A percentile compares a stretch with the other conserved stretches of the same genome.
Conservation (phyloP, 1,140 invertebrate species). For the Pissodes strobi region DNA sequence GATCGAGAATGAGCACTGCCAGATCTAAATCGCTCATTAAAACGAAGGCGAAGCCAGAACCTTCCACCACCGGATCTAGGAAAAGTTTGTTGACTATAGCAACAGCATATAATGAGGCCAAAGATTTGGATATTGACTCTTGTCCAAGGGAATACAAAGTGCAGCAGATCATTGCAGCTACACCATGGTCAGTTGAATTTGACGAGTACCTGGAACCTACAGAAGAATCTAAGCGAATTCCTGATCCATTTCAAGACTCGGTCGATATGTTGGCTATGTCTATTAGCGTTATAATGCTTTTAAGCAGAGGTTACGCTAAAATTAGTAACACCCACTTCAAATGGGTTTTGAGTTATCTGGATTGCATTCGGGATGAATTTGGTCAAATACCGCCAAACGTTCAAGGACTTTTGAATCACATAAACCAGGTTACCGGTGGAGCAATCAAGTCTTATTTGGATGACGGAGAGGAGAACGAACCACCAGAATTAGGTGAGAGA, state of each 20-base stretch:
- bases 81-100: constrained; percentile 14
- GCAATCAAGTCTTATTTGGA: constrained; percentile 22
- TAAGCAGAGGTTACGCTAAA: constrained; percentile 28
- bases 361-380: constrained; percentile 40
- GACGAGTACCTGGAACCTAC: constrained; percentile 17
- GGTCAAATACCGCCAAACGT: constrained; percentile 39
- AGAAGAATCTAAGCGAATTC: constrained; percentile 9
- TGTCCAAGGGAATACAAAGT: constrained; percentile 23
- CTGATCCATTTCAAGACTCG: constrained; percentile 34
- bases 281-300: constrained; percentile 42
- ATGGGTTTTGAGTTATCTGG: constrained; percentile 39
- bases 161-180: constrained; percentile 22
- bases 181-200: constrained; percentile 28
- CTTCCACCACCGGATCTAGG: not conserved
- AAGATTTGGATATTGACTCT: constrained; percentile 3
- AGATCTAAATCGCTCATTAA: not conserved
- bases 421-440: constrained; percentile 33
- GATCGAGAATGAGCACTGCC: not conserved
- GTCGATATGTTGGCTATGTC: constrained; percentile 40
- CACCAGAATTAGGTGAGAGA: not conserved
- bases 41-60: not conserved
- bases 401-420: constrained; percentile 41
- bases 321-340: constrained; percentile 30
- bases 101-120: not conserved
- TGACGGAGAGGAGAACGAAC: not conserved